Evolutionary conservation across 2,888 invertebrate genomes (phyloP).

Genomic region (Agonopterix subpropinquella): DNA sequence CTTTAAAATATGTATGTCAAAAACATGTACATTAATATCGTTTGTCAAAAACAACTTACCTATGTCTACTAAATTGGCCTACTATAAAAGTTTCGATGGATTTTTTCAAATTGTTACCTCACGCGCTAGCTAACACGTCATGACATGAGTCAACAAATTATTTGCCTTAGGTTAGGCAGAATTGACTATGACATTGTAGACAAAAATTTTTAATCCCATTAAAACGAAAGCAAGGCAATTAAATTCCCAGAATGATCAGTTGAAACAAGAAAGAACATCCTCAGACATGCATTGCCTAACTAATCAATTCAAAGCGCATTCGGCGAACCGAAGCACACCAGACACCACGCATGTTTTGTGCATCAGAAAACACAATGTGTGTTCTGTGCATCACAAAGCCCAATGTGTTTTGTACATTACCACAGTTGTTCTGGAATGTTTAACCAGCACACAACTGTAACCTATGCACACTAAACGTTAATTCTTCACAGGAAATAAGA

Average conservation of each 20-base stretch:
- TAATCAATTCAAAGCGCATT: slow-evolving; percentile 8
- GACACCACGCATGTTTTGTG: slow-evolving; percentile 8
- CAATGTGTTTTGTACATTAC: slow-evolving; percentile 26
- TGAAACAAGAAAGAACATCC: too few species aligned
- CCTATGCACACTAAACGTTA: slow-evolving; percentile 37
- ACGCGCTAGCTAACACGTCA: too few species aligned
- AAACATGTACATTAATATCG: too few species aligned
- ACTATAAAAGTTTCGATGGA: too few species aligned
- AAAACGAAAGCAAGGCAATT: background rate
- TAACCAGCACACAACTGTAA: slow-evolving; percentile 39
- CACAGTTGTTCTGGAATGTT: slow-evolving; percentile 33
- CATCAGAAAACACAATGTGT: slow-evolving; percentile 14
- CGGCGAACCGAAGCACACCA: background rate
- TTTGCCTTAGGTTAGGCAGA: too few species aligned
- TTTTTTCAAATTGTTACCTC: too few species aligned
- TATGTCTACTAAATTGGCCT: too few species aligned
- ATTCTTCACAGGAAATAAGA: slow-evolving; percentile 49
- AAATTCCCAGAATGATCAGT: too few species aligned
- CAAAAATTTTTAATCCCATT: background rate
- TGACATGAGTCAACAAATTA: too few species aligned
- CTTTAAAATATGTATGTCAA: too few species aligned
- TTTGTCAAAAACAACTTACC: too few species aligned
- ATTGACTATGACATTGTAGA: background rate
- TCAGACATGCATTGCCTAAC: slow-evolving; percentile 3
- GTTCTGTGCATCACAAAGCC: slow-evolving; percentile 14